These are phyloP conservation scores for Trichogramma evanescens DNA, from an alignment of 2,888 invertebrate species.

Conservation along the genomic window DNA sequence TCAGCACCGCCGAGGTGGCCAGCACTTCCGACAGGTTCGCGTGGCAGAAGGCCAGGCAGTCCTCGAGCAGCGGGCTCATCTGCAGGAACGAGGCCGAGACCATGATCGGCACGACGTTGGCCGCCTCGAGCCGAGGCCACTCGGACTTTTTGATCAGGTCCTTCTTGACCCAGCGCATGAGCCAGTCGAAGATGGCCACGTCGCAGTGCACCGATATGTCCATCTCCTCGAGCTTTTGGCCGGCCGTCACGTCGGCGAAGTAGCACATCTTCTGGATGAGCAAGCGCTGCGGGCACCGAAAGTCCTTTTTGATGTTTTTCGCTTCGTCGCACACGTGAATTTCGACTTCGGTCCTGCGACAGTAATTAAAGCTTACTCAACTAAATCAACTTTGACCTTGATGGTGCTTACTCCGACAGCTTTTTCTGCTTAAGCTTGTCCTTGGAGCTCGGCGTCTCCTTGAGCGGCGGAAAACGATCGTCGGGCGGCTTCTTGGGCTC, in stretches of 20 bases:
- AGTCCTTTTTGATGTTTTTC: conserved; percentile 81
- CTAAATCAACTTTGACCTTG: not conserved
- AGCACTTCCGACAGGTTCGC: conserved; percentile 81
- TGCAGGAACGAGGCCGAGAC: conserved; percentile 91
- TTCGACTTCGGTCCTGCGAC: conserved; percentile 68
- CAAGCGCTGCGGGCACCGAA: conserved; percentile 78
- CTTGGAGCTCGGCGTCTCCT: not conserved
- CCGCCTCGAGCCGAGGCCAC: conserved; percentile 67
- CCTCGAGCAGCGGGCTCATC: conserved; percentile 84
- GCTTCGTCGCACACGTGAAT: conserved; percentile 95
- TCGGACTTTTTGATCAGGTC: conserved; percentile 60
- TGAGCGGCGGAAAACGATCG: too few relatives aligned
- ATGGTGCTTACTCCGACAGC: conserved; percentile 32
- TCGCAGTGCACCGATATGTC: conserved; percentile 97
- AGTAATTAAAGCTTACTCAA: conserved; percentile 5
- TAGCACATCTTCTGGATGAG: conserved; percentile 91
- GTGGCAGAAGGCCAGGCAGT: conserved; percentile 81
- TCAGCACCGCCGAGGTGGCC: conserved; percentile 76
- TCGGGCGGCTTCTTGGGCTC: too few relatives aligned
- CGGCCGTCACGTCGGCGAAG: conserved; percentile 82
- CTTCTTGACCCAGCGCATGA: conserved; percentile 91
- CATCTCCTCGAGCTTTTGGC: conserved; percentile 78
- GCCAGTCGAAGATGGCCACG: conserved; percentile 91
- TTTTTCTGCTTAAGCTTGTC: conserved; percentile 36
- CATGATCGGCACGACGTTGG: conserved; percentile 84